Percentiles rank a stretch among this genome's conserved stretches.
Conservation (phyloP, 2,888 invertebrate genomes). For the Tridacna crocea region DNA sequence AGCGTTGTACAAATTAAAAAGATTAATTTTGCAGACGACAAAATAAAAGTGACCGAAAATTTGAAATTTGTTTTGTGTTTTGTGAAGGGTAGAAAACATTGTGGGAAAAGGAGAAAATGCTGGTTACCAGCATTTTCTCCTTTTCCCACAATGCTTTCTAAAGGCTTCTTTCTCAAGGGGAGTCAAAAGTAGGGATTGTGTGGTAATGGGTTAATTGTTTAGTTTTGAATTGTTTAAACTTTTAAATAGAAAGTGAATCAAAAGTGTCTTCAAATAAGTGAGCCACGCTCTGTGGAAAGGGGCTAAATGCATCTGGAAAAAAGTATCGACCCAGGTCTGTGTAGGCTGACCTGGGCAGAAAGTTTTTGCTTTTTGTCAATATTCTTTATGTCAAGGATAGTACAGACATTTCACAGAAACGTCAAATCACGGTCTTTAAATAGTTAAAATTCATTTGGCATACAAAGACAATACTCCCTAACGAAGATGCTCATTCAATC, state of each 20-base stretch:
- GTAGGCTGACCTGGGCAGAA: not conserved
- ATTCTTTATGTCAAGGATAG: not conserved
- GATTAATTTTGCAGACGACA: too few species aligned
- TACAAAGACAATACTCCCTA: too few species aligned
- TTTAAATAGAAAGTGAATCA: not conserved
- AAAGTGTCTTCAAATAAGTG: not conserved
- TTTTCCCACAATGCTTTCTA: not conserved
- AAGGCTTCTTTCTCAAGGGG: not conserved
- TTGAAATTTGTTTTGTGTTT: too few species aligned
- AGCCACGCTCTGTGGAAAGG: not conserved
- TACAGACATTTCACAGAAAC: too few species aligned
- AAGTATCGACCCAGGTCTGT: slow-evolving; percentile 14
- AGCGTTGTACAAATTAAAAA: too few species aligned
- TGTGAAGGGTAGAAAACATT: not conserved
- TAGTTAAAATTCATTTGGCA: too few species aligned
- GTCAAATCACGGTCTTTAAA: too few species aligned
- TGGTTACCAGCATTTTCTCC: slow-evolving; percentile 1
- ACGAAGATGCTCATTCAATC: too few species aligned
- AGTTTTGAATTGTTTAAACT: not conserved
- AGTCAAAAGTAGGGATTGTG: not conserved
- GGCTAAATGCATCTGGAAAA: slow-evolving; percentile 60
- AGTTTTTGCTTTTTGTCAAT: not conserved
- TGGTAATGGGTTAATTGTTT: not conserved
- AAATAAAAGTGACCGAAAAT: too few species aligned
- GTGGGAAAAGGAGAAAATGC: slow-evolving; percentile 9